These are phyloP conservation scores for Pterobdella sp. DNA, from an alignment of 2,888 invertebrate genomes.

Conservation along the genomic window DNA sequence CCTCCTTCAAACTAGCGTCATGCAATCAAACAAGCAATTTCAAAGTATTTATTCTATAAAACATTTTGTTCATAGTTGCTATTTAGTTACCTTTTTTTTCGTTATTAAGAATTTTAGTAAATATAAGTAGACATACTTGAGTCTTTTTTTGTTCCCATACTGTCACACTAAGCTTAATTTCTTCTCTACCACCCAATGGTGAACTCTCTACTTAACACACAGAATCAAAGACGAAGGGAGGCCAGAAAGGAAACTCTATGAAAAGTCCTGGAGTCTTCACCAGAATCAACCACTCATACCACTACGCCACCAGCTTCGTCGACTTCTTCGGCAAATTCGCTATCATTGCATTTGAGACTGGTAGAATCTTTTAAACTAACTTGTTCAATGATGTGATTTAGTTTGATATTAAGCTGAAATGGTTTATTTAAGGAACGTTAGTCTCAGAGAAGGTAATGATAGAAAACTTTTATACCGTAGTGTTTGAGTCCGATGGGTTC, in stretches of 20 bases:
- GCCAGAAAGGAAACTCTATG: neutral
- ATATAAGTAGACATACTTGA: neutral
- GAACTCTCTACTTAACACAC: too few relatives aligned
- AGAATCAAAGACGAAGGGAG: neutral
- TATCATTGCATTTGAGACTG: conserved; percentile 56
- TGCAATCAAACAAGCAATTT: too few relatives aligned
- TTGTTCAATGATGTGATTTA: too few relatives aligned
- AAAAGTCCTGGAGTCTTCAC: conserved; percentile 4
- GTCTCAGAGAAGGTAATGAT: too few relatives aligned
- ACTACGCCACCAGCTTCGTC: conserved; percentile 20
- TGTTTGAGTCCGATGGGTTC: too few relatives aligned
- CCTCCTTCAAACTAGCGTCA: conserved; percentile 7
- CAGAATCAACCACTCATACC: conserved; percentile 24
- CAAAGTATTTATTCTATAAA: too few relatives aligned
- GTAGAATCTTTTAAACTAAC: too few relatives aligned
- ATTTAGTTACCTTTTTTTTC: neutral
- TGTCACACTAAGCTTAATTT: too few relatives aligned
- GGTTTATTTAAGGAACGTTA: too few relatives aligned
- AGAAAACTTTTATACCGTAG: too few relatives aligned
- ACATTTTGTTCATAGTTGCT: neutral
- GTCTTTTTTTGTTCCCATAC: neutral
- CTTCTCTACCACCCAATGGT: too few relatives aligned
- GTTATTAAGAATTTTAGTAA: neutral
- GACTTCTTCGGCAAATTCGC: conserved; percentile 61
- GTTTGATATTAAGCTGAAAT: too few relatives aligned